A percentile compares a stretch with the other conserved stretches of the same genome.
phyloP scores from a whole-genome alignment of 2,113 vertebrate genomes.

The Rallus limicola region DNA sequence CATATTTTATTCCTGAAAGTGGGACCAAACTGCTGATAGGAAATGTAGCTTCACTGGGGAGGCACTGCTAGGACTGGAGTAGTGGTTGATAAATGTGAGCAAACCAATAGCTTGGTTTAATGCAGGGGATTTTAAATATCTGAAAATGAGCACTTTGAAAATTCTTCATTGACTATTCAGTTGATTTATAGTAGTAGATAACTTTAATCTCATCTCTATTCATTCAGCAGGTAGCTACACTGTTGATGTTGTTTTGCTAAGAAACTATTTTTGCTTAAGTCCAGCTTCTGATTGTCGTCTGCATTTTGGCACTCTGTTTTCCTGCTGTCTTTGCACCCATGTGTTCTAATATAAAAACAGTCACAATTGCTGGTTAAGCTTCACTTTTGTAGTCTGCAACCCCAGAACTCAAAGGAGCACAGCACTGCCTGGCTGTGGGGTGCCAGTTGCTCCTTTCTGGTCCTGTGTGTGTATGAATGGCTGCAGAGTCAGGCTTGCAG shows the following conservation, averaged over 20 bases:
- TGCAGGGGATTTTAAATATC: neutral
- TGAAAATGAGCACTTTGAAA: neutral
- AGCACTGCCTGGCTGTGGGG: neutral
- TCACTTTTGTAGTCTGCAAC: slow-evolving; percentile 1
- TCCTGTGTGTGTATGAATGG: neutral
- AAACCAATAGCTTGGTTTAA: neutral
- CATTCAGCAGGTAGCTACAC: neutral
- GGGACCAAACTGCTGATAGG: neutral
- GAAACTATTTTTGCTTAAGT: neutral
- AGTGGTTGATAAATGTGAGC: neutral
- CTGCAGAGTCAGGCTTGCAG: neutral
- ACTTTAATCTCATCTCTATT: neutral
- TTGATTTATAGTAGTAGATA: no score
- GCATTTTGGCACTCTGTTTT: neutral
- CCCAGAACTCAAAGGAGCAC: neutral
- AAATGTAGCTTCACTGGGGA: neutral
- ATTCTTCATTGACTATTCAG: no score
- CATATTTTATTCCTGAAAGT: neutral
- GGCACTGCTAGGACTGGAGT: neutral
- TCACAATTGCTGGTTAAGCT: neutral
- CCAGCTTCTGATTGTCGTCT: neutral
- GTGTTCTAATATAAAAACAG: neutral
- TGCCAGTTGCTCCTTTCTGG: neutral
- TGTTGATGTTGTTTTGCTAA: neutral
- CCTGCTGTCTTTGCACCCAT: neutral